Conservation (phyloP, 2,797 vertebrate species). For the Hirundo rustica region DNA sequence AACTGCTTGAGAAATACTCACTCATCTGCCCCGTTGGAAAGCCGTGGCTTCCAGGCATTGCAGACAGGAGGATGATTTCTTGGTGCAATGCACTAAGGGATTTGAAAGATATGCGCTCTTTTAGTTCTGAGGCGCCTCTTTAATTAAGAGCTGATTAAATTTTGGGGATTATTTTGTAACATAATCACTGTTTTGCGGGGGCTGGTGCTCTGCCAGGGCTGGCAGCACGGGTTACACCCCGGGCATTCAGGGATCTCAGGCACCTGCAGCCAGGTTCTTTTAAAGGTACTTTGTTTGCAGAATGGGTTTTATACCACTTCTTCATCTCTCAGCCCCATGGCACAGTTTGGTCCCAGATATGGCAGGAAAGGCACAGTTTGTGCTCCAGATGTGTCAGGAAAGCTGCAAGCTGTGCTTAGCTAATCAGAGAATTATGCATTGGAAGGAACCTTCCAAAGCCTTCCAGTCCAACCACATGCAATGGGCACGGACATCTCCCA, state of each 20-base stretch:
- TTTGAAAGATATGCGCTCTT: not conserved
- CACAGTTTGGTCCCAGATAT: not conserved
- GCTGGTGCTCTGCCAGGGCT: not conserved
- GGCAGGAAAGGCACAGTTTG: not conserved
- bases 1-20: not conserved
- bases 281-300: not conserved
- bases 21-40: not conserved
- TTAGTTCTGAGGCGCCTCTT: not conserved
- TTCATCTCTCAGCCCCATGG: not conserved
- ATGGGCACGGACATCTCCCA: not conserved
- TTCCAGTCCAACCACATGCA: not conserved
- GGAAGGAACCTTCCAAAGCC: not conserved
- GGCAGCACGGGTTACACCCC: not conserved
- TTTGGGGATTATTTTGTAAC: not conserved
- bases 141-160: not conserved
- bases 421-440: not conserved
- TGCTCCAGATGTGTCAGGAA: not conserved
- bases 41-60: not conserved
- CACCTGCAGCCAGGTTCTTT: not conserved
- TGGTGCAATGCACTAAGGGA: not conserved
- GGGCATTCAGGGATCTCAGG: not conserved
- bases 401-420: not conserved
- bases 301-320: accelerated
- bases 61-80: not conserved
- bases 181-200: not conserved